These are phyloP conservation scores for Mystacides longicornis DNA, from an alignment of 2,888 invertebrate species.

Conservation along the genomic window DNA sequence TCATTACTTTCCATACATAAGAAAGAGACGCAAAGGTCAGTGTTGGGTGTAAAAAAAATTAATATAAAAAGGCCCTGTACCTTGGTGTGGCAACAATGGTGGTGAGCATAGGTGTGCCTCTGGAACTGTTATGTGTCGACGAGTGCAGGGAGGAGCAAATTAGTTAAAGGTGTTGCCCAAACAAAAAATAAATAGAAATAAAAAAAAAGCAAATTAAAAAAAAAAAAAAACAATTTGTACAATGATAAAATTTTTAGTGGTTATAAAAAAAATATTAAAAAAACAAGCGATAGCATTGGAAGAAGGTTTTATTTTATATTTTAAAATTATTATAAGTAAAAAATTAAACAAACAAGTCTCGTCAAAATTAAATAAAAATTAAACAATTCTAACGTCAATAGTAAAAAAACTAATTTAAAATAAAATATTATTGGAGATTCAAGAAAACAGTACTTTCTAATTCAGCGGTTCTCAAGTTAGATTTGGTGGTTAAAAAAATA, in stretches of 20 bases:
- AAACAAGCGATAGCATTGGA: neutral
- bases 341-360: no score
- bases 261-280: neutral
- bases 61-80: slow-evolving; percentile 32
- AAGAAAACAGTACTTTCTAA: no score
- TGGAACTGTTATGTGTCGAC: slow-evolving; percentile 18
- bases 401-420: no score
- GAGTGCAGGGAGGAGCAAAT: neutral
- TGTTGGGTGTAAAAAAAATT: slow-evolving; percentile 23
- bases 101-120: slow-evolving; percentile 40
- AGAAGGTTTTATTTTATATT: neutral
- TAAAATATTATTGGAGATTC: no score
- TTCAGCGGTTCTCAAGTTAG: no score
- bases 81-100: slow-evolving; percentile 44
- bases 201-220: slow-evolving; percentile 28
- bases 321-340: neutral
- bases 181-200: slow-evolving; percentile 27
- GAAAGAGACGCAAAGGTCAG: no score
- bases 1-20: no score
- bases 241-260: neutral
- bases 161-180: neutral
- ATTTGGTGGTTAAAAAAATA: no score
- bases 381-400: no score
- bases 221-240: slow-evolving; percentile 29
- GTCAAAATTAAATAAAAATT: no score